Percentiles rank a stretch among this genome's conserved stretches.
Evolutionary conservation across 2,888 invertebrate species (phyloP).

Genomic region (Entomobrya multifasciata): DNA sequence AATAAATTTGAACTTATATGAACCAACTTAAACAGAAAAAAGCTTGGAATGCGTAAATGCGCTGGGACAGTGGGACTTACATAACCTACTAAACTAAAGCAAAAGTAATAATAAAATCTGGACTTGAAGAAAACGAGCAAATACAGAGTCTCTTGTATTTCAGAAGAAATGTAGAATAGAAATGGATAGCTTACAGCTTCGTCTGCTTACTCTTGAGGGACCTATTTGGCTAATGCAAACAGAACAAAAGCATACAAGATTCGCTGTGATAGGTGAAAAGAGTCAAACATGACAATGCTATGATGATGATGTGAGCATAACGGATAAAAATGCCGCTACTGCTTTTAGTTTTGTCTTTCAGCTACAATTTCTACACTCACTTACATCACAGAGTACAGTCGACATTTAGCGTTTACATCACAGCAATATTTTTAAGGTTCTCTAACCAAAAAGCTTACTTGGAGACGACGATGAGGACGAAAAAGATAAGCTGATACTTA

Average conservation of each 20-base stretch:
- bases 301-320: conserved; percentile 26
- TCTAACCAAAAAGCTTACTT: neutral
- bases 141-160: no score
- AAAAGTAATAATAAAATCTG: conserved; percentile 57
- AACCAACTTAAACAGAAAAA: conserved; percentile 21
- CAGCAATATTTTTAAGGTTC: neutral
- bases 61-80: neutral
- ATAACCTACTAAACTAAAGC: neutral
- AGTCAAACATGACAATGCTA: conserved; percentile 6
- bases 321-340: conserved; percentile 4
- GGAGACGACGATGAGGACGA: neutral
- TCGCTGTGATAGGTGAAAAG: conserved; percentile 10
- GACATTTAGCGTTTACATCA: no score
- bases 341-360: conserved; percentile 20
- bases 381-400: no score
- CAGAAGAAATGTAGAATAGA: neutral
- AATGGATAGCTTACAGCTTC: conserved; percentile 5
- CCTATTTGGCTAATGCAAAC: conserved; percentile 55
- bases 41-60: conserved; percentile 5
- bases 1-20: conserved; percentile 60
- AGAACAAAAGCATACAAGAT: conserved; percentile 32
- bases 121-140: conserved; percentile 18
- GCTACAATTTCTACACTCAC: neutral
- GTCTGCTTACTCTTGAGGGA: conserved; percentile 19
- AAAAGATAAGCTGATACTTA: conserved; percentile 13